Base-by-base conservation (phyloP, 2,113 vertebrate genomes). In the Erythrolamprus reginae region DNA sequence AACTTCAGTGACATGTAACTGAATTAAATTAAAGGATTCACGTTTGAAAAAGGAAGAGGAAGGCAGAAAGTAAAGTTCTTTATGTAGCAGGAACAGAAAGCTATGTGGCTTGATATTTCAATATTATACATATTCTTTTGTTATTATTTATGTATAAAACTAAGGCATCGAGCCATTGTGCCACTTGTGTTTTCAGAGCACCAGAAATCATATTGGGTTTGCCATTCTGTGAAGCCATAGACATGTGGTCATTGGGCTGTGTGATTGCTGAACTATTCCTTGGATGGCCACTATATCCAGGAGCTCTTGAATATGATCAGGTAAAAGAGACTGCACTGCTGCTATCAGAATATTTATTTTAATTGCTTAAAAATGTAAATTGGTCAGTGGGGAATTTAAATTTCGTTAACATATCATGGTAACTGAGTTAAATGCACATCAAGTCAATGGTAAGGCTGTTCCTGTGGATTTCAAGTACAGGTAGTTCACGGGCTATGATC, bases 221-320 rank as follows among this genome's bases (percentile, higher is more conserved):
- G 98, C 98, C 98, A 83, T 99, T 99, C 98, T 98, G 98, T 98
- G 99, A 99, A 99, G 99, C 99, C 98, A 99, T 99, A 98, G 99
- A 99, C 97, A 99, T 99, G 99, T 99, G 99, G 99, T 99, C 99
- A 1, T 95, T 99, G 93, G 99, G 99, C 94, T 99, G 99, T 95
- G 99, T 99, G 97, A 99, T 99, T 95, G 99, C 99, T 84, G 99
- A 99, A 95, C 97, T 99, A 92, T 99, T 99, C 96, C 98, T 99
- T 94, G 99, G 99, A 96, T 99, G 99, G 99, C 99, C 99, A 77
- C 98, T 99, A 89, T 99, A 99, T 97, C 99, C 99, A 21, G 99
- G 99, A 97, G 99, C 99, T 92, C 97, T 99, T 97, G 99, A 99
- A 97, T 99, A 99, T 93, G 99, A 99, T 96, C 99, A 99, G 99